Evolutionary conservation across 2,113 vertebrate species (phyloP).

Genomic region (Rhea pennata): DNA sequence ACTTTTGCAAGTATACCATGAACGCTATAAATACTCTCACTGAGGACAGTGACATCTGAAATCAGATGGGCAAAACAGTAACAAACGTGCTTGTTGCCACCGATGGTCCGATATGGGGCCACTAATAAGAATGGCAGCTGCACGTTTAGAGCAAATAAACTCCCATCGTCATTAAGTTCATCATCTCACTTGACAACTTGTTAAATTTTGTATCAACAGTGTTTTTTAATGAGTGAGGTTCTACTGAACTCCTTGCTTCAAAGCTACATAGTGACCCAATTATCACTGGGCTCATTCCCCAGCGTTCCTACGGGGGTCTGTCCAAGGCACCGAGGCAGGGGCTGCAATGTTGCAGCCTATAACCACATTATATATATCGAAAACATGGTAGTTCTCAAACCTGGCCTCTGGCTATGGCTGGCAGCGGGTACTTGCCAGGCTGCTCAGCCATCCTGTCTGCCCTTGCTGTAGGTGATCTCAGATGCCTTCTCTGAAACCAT

Average conservation of each 20-base stretch:
- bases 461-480: neutral
- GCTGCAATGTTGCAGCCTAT: neutral
- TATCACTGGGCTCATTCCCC: rapidly evolving
- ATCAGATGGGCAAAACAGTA: rapidly evolving
- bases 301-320: neutral
- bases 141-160: neutral
- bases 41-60: neutral
- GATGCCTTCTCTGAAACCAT: neutral
- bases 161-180: neutral
- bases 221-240: neutral
- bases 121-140: rapidly evolving
- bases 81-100: rapidly evolving
- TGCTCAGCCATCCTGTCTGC: rapidly evolving
- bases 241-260: neutral
- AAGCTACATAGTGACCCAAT: neutral
- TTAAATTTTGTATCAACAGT: neutral
- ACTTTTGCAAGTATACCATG: neutral
- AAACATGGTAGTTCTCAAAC: too few species aligned
- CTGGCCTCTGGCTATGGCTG: too few species aligned
- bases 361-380: neutral
- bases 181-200: neutral
- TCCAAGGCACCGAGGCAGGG: neutral
- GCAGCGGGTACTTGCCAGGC: neutral
- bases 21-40: neutral
- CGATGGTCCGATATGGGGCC: neutral